phyloP scores from a whole-genome alignment of 2,113 vertebrate species.

The Otus sunia region DNA sequence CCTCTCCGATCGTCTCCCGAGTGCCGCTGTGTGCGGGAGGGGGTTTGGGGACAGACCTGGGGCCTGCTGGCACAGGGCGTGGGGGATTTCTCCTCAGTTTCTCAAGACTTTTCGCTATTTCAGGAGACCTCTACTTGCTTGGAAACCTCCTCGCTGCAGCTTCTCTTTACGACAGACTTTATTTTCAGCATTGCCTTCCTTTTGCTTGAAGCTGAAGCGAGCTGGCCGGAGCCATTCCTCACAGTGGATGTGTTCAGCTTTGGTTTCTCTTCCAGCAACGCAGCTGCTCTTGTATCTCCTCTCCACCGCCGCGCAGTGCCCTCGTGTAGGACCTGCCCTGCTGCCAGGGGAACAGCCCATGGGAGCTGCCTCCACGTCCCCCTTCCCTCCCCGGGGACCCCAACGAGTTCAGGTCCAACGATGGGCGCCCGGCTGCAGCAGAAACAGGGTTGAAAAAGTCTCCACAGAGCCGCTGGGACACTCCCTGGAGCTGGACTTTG shows the following conservation, averaged over 20 bases:
- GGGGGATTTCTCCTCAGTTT: neutral
- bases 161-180: neutral
- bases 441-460: accelerated
- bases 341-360: neutral
- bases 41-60: neutral
- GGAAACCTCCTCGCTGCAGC: neutral
- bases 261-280: neutral
- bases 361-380: neutral
- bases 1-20: neutral
- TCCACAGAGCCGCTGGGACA: accelerated
- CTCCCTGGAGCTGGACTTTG: neutral
- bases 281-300: neutral
- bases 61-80: neutral
- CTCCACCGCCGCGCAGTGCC: accelerated
- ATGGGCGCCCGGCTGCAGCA: neutral
- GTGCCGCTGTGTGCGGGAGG: neutral
- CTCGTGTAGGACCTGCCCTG: neutral
- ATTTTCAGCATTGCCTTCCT: neutral
- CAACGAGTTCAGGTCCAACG: neutral
- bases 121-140: neutral
- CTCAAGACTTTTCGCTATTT: neutral
- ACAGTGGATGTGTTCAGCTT: accelerated
- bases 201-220: neutral
- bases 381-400: neutral
- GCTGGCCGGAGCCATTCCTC: neutral